A percentile compares a stretch with the other conserved stretches of the same genome.
These are phyloP conservation scores for Bos javanicus DNA, from an alignment of 2,113 vertebrate species.

Conservation along the genomic window DNA sequence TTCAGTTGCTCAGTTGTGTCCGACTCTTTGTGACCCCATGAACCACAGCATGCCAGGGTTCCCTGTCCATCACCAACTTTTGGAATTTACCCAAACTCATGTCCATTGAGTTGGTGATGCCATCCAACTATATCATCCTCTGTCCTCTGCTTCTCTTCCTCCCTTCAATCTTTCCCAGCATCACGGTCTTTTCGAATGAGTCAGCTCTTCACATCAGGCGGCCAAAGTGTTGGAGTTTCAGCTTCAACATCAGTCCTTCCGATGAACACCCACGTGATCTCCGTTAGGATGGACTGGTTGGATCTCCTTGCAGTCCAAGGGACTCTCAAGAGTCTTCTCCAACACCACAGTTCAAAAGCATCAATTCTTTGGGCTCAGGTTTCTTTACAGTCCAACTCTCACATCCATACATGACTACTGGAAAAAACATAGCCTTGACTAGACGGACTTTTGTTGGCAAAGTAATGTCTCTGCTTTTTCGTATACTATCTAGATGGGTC, in stretches of 20 bases:
- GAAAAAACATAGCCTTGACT: neutral
- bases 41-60: accelerated
- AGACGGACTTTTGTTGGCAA: neutral
- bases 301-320: neutral
- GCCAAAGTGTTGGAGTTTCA: neutral
- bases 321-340: neutral
- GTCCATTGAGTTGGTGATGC: neutral
- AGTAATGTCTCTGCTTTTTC: neutral
- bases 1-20: neutral
- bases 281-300: neutral
- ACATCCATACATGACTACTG: neutral
- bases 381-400: neutral
- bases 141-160: accelerated
- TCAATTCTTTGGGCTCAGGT: accelerated
- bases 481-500: neutral
- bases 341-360: neutral
- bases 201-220: neutral
- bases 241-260: neutral
- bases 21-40: accelerated
- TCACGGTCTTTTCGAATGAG: neutral
- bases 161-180: neutral
- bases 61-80: neutral
- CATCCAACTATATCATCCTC: neutral
- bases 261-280: neutral
- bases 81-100: neutral